A percentile compares a stretch with the other conserved stretches of the same genome.
Evolutionary conservation across 2,797 vertebrate species (phyloP).

Genomic region (Sciurus carolinensis): DNA sequence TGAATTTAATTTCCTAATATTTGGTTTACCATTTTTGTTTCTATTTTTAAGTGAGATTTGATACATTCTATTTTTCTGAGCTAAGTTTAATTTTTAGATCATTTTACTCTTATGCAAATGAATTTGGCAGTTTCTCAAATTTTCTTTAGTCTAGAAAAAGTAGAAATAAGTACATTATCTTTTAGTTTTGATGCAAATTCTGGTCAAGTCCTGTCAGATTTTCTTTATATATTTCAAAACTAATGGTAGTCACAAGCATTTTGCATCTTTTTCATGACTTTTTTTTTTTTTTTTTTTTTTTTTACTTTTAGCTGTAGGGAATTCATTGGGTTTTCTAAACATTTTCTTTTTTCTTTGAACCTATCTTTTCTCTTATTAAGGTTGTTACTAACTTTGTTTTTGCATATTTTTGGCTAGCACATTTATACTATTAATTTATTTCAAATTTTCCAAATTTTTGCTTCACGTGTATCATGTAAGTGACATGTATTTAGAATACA

Average conservation of each 20-base stretch:
- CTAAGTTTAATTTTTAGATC: neutral
- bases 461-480: neutral
- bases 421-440: neutral
- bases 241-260: neutral
- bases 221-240: neutral
- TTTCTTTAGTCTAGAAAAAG: neutral
- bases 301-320: neutral
- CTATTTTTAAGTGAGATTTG: neutral
- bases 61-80: neutral
- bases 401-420: neutral
- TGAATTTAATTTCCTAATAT: neutral
- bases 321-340: neutral
- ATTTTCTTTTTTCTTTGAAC: neutral
- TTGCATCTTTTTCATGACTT: neutral
- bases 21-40: neutral
- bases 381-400: neutral
- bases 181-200: neutral
- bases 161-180: neutral
- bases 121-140: too few species aligned
- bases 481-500: neutral
- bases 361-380: neutral
- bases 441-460: neutral
- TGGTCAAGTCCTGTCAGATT: neutral
- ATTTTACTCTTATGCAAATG: neutral
- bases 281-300: too few species aligned